Evolutionary conservation across 2,797 vertebrate species (phyloP).

Genomic region (Brachyalestes nurse): DNA sequence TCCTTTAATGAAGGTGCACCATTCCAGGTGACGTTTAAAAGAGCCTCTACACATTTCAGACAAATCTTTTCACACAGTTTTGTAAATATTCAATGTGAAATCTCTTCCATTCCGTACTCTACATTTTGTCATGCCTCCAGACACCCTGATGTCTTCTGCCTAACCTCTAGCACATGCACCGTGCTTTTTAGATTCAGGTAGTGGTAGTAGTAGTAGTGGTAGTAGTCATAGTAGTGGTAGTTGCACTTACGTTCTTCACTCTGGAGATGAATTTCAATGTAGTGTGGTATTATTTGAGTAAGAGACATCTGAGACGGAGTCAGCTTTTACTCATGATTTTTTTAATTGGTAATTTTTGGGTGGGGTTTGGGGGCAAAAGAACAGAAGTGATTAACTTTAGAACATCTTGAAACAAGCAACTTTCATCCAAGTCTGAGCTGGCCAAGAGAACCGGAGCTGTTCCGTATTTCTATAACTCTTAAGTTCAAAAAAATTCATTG

Average conservation of each 20-base stretch:
- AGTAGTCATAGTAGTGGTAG: neutral
- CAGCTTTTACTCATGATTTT: slow-evolving; percentile 22
- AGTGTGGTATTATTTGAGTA: no score
- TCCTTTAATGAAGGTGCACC: no score
- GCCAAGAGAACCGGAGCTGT: neutral
- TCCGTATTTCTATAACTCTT: no score
- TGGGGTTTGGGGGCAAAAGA: slow-evolving; percentile 2
- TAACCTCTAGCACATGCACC: neutral
- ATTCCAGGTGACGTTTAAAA: no score
- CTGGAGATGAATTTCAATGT: slow-evolving; percentile 27
- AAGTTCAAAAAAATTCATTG: neutral
- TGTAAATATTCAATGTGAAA: neutral
- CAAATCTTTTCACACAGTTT: neutral
- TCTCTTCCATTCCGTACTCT: neutral
- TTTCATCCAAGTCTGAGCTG: neutral
- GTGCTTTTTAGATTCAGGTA: neutral
- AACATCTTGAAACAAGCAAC: neutral
- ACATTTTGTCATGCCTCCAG: neutral
- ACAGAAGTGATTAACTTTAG: slow-evolving; percentile 25
- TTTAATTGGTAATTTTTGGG: neutral
- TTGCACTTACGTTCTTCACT: slow-evolving; percentile 24
- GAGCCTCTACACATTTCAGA: no score
- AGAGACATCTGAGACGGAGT: no score
- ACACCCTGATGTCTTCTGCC: neutral
- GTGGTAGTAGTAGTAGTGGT: no score